Conservation (phyloP, 2,888 invertebrate species). For the Metalampra italica region DNA sequence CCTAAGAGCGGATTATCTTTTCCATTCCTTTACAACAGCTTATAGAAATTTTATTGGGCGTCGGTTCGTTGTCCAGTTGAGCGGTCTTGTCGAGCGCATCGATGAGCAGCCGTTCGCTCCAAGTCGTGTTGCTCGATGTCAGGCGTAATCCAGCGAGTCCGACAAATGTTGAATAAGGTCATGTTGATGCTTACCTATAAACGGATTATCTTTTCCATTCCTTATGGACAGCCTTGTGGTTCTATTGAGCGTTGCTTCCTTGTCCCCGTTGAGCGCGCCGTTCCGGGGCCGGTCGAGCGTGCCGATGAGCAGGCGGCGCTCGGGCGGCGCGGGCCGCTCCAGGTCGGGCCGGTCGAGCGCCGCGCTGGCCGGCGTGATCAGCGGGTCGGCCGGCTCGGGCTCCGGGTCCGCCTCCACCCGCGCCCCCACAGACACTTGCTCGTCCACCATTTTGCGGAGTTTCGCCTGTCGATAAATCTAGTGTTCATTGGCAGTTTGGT, state of each 20-base stretch:
- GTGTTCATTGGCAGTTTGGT: conserved; percentile 2
- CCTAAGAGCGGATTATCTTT: no score
- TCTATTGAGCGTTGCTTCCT: conserved; percentile 65
- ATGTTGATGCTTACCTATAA: conserved; percentile 46
- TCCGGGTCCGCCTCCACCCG: conserved; percentile 77
- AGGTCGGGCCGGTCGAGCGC: conserved; percentile 57
- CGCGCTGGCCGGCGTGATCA: conserved; percentile 75
- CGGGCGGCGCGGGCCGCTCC: conserved; percentile 59
- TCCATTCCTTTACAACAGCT: no score
- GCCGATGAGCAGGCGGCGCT: conserved; percentile 61
- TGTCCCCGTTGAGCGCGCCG: conserved; percentile 63
- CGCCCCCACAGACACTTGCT: conserved; percentile 85
- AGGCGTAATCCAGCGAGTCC: no score
- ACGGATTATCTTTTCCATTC: conserved; percentile 72
- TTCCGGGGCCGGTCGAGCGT: conserved; percentile 68
- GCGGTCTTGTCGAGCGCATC: no score
- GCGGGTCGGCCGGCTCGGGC: conserved; percentile 72
- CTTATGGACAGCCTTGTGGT: conserved; percentile 59
- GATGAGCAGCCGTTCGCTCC: no score
- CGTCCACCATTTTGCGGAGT: conserved; percentile 93
- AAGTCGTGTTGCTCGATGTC: no score
- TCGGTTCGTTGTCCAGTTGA: no score
- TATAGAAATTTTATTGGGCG: no score
- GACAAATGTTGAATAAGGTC: neutral
- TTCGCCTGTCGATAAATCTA: conserved; percentile 76